Evolutionary conservation across 2,113 vertebrate genomes (phyloP).

Genomic region (Mormyrus iriodes): DNA sequence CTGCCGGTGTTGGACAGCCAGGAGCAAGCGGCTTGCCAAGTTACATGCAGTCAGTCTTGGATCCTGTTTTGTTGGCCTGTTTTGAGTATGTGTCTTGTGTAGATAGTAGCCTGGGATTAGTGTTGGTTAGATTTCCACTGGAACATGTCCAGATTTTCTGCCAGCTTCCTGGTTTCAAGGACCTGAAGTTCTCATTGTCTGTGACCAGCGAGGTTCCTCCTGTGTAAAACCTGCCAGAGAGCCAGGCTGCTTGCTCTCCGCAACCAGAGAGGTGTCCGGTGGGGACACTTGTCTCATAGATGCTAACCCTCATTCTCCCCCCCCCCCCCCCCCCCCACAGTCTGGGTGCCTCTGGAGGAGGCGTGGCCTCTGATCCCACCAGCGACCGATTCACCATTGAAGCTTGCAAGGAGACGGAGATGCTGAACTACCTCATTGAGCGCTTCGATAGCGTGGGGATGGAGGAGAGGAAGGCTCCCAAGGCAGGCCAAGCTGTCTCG

Average conservation of each 20-base stretch:
- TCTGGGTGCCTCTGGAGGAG: constrained; percentile 68
- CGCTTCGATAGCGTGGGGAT: constrained; percentile 98
- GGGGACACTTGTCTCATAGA: neutral
- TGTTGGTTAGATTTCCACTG: neutral
- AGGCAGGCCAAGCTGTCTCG: constrained; percentile 60
- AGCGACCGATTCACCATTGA: constrained; percentile 96
- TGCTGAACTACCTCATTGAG: constrained; percentile 99
- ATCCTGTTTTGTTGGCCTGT: neutral
- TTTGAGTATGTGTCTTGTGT: neutral
- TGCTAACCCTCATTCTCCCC: neutral
- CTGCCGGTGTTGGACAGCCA: neutral
- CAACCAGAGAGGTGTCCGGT: neutral
- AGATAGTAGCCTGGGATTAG: neutral
- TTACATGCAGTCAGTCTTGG: neutral
- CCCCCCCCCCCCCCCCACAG: constrained; percentile 36
- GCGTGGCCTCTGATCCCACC: constrained; percentile 72
- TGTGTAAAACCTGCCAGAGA: neutral
- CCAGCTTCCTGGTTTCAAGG: neutral
- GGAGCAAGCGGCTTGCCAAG: neutral
- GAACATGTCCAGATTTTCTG: neutral
- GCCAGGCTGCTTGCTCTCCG: neutral
- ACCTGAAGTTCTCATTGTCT: neutral
- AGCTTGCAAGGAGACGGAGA: constrained; percentile 93
- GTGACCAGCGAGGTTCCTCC: neutral
- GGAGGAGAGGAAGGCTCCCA: constrained; percentile 97